Evolutionary conservation across 2,888 invertebrate genomes (phyloP), one percentile per base, ranked within the genome.

Genomic region (Zygaena filipendulae): DNA sequence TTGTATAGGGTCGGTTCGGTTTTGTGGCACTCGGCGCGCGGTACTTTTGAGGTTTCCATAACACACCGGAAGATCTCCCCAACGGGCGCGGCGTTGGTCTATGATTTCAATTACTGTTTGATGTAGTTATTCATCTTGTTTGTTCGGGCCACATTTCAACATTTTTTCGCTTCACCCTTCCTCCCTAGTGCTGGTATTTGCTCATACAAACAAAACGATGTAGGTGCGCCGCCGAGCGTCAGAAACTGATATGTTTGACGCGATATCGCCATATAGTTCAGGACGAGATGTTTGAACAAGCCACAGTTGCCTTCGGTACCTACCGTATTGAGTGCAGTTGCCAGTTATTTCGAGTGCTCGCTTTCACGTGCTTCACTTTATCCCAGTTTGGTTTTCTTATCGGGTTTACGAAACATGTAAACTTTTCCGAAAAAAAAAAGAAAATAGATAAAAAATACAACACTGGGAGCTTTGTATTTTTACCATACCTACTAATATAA

Each of bases 31-130:
- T 21, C 33, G 30, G 22, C 25, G 32, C 32, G 30, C n/a, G n/a
- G n/a, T n/a, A n/a, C 16, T 16, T 16, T 16, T 16, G 5, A 7
- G 16, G 7, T 16, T 16, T 16, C 16, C 4, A 16, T 6, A 16
- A 16, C 4, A 16, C 38, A 38, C 40, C 49, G 49, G 52, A 52
- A 59, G 40, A 39, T 41, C 52, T 49, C 53, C 55, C 45, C 44
- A 49, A 43, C 49, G 47, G 42, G 42, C 39, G 42, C 50, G 55
- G 44, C 56, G 60, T n/a, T n/a, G n/a, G n/a, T n/a, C 66, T 63
- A 70, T 71, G 71, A 72, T 75, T 77, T 75, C 77, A 72, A 75
- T 75, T 75, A 74, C 70, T 71, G 58, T 75, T 75, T 70, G 68
- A 72, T 66, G 63, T 70, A 69, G 68, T 75, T 72, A 68, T 74